These are phyloP conservation scores for Poliocrania exsul DNA, from an alignment of 2,797 vertebrate genomes.

Conservation along the genomic window DNA sequence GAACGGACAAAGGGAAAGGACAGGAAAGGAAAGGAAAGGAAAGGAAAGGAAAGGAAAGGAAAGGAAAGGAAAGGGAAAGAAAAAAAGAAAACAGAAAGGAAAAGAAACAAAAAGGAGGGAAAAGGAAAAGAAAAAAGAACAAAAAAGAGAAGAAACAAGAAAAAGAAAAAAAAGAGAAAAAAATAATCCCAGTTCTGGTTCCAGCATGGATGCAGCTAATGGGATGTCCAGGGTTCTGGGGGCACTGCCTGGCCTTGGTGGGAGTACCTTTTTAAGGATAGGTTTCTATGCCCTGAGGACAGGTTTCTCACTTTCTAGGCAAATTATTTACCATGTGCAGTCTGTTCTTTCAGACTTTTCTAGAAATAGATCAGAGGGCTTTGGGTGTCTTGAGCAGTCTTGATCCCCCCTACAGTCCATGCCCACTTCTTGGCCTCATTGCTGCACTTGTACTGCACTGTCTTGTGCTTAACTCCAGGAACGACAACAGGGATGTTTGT, in stretches of 20 bases:
- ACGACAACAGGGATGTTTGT: background rate
- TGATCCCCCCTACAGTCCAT: background rate
- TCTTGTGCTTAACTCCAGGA: background rate
- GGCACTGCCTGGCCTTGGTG: background rate
- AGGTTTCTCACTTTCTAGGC: background rate
- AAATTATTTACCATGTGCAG: background rate
- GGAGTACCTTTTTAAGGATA: background rate
- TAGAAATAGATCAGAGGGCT: background rate
- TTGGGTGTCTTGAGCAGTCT: background rate
- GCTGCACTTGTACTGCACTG: background rate
- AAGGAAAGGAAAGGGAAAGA: too few species aligned
- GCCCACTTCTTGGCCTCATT: background rate
- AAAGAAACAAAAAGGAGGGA: too few species aligned
- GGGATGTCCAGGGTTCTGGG: background rate
- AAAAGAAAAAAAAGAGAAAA: too few species aligned
- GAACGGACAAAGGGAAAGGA: background rate
- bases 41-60: background rate
- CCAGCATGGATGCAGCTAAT: background rate
- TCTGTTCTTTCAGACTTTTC: background rate
- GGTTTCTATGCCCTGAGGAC: background rate
- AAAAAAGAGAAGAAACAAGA: background rate
- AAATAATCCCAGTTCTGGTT: background rate
- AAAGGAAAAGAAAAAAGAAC: background rate
- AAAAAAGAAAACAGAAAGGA: background rate
- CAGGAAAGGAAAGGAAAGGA: accelerated